phyloP scores from a whole-genome alignment of 2,113 vertebrate species.

The Pterocles burchelli region DNA sequence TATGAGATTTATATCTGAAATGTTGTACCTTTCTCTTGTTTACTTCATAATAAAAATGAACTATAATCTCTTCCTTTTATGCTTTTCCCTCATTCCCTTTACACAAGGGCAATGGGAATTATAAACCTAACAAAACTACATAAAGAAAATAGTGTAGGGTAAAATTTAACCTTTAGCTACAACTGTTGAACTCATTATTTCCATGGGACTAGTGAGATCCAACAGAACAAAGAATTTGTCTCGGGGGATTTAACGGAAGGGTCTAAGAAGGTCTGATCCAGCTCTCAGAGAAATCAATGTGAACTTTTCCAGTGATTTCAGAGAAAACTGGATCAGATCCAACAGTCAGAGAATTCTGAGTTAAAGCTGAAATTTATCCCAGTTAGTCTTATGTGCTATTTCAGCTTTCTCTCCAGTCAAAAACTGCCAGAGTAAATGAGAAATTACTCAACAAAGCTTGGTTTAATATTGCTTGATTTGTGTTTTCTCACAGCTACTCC shows the following conservation, averaged over 20 bases:
- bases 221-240: not conserved
- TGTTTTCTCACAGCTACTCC: not conserved
- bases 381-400: not conserved
- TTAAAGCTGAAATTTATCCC: not conserved
- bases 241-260: not conserved
- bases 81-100: not conserved
- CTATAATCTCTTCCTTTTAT: not conserved
- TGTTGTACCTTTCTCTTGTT: constrained; percentile 2
- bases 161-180: not conserved
- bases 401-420: not conserved
- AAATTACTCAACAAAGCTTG: not conserved
- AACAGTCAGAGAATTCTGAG: not conserved
- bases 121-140: not conserved
- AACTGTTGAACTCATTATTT: not conserved
- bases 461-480: not conserved
- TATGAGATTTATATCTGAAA: not conserved
- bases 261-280: not conserved
- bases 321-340: not conserved
- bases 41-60: not conserved
- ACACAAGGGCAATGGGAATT: not conserved
- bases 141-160: not conserved
- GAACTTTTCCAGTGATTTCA: not conserved
- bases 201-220: not conserved
- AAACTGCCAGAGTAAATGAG: not conserved
- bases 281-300: not conserved